Conservation (phyloP, 2,888 invertebrate species). For the Drosophila sordidapex region DNA sequence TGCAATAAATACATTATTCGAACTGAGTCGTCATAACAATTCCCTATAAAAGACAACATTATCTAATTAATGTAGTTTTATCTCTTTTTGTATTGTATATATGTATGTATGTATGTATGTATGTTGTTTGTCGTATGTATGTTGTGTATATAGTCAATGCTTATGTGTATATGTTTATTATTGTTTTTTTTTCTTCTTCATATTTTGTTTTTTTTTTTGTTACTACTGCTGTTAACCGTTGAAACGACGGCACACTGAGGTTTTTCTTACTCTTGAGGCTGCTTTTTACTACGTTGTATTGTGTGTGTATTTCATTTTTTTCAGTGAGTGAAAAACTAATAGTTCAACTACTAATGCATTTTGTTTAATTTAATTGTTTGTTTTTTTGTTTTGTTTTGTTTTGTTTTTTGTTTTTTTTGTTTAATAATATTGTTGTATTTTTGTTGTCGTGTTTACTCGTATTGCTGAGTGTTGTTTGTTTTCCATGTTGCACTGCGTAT, state of each 20-base stretch:
- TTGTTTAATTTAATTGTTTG: conserved; percentile 66
- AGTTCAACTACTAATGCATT: conserved; percentile 78
- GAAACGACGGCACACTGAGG: conserved; percentile 75
- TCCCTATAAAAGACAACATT: conserved; percentile 80
- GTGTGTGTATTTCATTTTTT: conserved; percentile 37
- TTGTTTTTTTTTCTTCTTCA: conserved; percentile 23
- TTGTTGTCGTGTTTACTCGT: conserved; percentile 39
- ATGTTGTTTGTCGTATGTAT: conserved; percentile 27
- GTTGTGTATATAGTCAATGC: conserved; percentile 55
- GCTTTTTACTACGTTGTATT: conserved; percentile 61
- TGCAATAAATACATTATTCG: conserved; percentile 65
- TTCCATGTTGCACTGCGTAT: conserved; percentile 71
- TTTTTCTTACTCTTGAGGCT: conserved; percentile 61
- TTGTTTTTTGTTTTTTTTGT: conserved; percentile 40
- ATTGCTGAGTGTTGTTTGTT: conserved; percentile 61
- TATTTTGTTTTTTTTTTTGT: conserved; percentile 27
- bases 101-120: conserved; percentile 43
- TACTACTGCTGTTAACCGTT: conserved; percentile 59
- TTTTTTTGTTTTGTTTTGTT: conserved; percentile 43
- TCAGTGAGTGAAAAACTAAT: conserved; percentile 75
- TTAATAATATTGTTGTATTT: conserved; percentile 45
- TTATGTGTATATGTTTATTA: conserved; percentile 40
- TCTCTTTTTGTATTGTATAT: conserved; percentile 22
- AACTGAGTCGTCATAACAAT: conserved; percentile 72
- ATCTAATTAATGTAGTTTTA: conserved; percentile 66